Base-by-base conservation (phyloP, 2,888 invertebrate genomes). In the Eristalis tenax region DNA sequence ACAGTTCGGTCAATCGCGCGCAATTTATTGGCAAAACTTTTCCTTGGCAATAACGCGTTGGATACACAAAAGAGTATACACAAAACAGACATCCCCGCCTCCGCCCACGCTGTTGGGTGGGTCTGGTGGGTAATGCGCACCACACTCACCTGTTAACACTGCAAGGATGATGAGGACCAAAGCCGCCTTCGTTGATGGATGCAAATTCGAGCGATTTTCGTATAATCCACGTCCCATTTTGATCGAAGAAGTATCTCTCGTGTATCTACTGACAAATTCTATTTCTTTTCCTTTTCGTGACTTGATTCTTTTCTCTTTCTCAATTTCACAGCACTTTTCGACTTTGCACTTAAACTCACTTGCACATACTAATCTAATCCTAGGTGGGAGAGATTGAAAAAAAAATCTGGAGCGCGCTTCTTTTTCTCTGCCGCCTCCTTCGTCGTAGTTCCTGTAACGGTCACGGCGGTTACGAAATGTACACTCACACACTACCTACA, bases 121-220 rank as follows among this genome's bases (percentile, higher is more conserved):
- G 1, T n/a, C 3, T 13, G 18, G 22, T 13, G 26, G 35, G 2
- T 70, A 10, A 61, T 18, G 43, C n/a, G 50, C 32, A 8, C 61
- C 65, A 66, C 76, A 87, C 87, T 87, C 87, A 87, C 87, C 87
- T 87, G 87, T 87, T 87, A 87, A 76, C 87, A 87, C 73, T 79
- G 80, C 71, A 65, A 80, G 32, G 76, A 87, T 10, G 79, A 80
- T 50, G 79, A 87, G 71, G 73, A 83, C 80, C 83, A 83, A 76
- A 32, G 76, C 75, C 59, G 75, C 59, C 26, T 50, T 50, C 57
- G 86, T 73, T 76, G 50, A 76, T 56, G 65, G 79, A 87, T 83
- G 87, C 68, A 83, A 76, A 83, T 83, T 80, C 18, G 76, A 76
- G 57, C 83, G 83, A 56, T 83, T 83, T 87, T 83, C 79, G 76